A percentile compares a stretch with the other conserved stretches of the same genome.
These are phyloP conservation scores for Ardeotis arabs DNA, from an alignment of 2,113 vertebrate species.

Conservation along the genomic window DNA sequence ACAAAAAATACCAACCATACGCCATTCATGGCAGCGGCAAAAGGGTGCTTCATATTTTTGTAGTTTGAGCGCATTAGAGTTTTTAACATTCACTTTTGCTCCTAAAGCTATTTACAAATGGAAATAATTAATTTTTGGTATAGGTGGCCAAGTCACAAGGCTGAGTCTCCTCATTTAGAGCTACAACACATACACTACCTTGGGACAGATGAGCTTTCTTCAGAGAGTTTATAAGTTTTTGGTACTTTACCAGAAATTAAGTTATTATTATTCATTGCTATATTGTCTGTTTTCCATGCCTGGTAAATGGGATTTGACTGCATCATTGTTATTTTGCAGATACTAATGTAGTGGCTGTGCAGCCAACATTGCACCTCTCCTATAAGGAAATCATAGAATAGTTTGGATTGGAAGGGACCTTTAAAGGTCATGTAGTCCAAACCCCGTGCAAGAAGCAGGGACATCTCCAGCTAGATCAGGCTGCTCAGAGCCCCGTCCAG, in stretches of 20 bases:
- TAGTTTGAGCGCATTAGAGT: neutral
- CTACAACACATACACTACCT: neutral
- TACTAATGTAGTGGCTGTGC: neutral
- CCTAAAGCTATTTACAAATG: neutral
- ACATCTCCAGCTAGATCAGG: no score
- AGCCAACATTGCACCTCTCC: neutral
- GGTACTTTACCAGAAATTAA: neutral
- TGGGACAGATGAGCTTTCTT: neutral
- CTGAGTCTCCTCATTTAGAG: neutral
- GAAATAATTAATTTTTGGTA: neutral
- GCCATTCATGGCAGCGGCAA: neutral
- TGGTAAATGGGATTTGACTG: neutral
- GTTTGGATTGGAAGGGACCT: no score
- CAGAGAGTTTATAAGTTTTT: neutral
- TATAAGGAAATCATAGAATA: neutral
- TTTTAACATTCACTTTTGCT: neutral
- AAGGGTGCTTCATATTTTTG: neutral
- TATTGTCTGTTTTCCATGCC: neutral
- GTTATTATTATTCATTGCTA: neutral
- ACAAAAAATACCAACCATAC: neutral
- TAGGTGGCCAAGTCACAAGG: neutral
- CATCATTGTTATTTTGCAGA: neutral
- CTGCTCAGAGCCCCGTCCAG: no score
- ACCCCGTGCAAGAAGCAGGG: no score
- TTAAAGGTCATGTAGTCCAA: no score